Percentiles rank a stretch among this genome's conserved stretches.
Conservation (phyloP, 1,140 invertebrate genomes). For the Aplysia californica region DNA sequence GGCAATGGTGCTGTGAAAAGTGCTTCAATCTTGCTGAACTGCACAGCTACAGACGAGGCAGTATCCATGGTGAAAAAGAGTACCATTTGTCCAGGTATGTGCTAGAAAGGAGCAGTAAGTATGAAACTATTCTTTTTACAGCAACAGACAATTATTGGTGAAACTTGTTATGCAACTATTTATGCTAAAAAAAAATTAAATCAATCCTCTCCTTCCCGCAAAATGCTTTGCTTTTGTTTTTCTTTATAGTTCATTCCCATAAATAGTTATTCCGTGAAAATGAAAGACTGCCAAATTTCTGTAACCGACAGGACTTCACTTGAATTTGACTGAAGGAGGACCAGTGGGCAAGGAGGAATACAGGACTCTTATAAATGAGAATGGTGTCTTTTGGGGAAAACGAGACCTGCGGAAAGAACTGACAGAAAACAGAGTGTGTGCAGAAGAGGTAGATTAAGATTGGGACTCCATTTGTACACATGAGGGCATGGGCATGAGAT, state of each 20-base stretch:
- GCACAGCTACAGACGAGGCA: conserved; percentile 20
- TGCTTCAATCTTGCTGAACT: conserved; percentile 25
- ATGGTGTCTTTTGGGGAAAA: conserved; percentile 8
- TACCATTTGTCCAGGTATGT: conserved; percentile 10
- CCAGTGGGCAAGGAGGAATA: not conserved
- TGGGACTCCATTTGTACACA: too few species aligned
- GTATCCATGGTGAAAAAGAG: not conserved
- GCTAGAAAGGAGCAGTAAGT: not conserved
- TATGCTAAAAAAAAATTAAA: not conserved
- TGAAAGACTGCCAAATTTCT: not conserved
- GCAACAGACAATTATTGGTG: not conserved
- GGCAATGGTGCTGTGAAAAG: conserved; percentile 12
- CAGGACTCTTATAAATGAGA: not conserved
- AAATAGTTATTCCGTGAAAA: not conserved
- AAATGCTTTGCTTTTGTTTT: not conserved
- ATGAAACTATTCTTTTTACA: not conserved
- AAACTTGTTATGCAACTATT: not conserved
- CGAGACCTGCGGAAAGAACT: not conserved
- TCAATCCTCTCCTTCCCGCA: not conserved
- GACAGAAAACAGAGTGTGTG: not conserved
- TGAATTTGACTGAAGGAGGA: conserved; percentile 17
- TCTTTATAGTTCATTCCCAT: not conserved
- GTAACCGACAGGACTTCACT: conserved; percentile 1
- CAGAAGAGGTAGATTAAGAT: conserved; percentile 14
- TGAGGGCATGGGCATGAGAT: too few species aligned